Evolutionary conservation across 1,140 invertebrate genomes (phyloP), one percentile per base, ranked within the genome.

Genomic region (Apis cerana): DNA sequence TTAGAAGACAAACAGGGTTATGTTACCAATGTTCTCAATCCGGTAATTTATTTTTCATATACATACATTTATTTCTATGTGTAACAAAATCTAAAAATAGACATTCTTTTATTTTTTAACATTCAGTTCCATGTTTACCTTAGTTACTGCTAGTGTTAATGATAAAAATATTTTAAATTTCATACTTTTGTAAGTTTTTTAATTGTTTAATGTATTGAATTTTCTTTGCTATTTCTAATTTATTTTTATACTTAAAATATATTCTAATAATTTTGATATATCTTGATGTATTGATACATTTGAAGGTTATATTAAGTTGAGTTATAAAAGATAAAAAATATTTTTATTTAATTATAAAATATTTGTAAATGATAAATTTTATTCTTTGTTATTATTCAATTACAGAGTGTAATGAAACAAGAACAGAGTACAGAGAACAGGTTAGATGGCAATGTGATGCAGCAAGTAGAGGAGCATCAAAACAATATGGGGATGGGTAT

Each of bases 1-100:
- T 85, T 94, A 59, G 92, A 94, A 70, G 92, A 94, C 58, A 95
- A 94, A 82, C 91, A 92, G 83, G 89, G 82, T 89, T 93, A 93
- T 83, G 90, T 91, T 74, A 88, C 91, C n/a, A 90, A 86, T 88
- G 88, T 89, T 80, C 88, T 91, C 78, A 90, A 91, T 82, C 86
- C 85, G 89, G 93, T 92, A 93, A 92, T 74, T 90, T 85, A 21
- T 65, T 61, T 62, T 56, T 27, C 23, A 67, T 75, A 27, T 43
- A 12, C 7, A 62, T 9, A 61, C 1, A 50, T 64, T 27, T 64
- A 23, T 78, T 17, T 70, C 3, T 5, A 2, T 72, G 10, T 48
- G 52, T 59, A 43, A 52, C 21, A 80, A 80, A 58, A 80, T 54
- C 21, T 82, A 58, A 64, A 52, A 17, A 2, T 10, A 68, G 72